Percentiles rank a stretch among this genome's conserved stretches.
phyloP scores from a whole-genome alignment of 1,140 invertebrate genomes.

The Dryas iulia region DNA sequence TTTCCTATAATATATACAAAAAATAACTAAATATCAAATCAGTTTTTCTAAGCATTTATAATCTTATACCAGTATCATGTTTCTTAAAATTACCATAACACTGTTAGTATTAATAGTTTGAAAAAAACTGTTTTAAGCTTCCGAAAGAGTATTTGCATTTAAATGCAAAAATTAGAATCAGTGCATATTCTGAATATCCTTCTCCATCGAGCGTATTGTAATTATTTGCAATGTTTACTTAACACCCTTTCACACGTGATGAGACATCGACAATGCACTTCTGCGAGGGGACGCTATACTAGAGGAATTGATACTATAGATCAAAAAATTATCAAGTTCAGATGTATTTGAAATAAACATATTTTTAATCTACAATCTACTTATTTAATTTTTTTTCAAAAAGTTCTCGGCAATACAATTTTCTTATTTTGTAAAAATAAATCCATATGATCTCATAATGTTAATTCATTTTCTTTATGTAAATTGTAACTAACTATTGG shows the following conservation, averaged over 20 bases:
- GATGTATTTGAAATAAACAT: not conserved
- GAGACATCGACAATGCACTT: slow-evolving; percentile 66
- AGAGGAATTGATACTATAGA: slow-evolving; percentile 20
- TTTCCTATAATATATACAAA: not conserved
- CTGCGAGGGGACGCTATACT: slow-evolving; percentile 51
- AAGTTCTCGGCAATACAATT: too few species aligned
- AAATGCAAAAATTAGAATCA: slow-evolving; percentile 69
- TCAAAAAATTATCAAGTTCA: slow-evolving; percentile 29
- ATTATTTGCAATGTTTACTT: slow-evolving; percentile 82
- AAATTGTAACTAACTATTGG: too few species aligned
- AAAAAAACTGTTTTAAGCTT: slow-evolving; percentile 54
- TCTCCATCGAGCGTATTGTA: slow-evolving; percentile 61
- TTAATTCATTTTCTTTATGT: too few species aligned
- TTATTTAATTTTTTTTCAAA: not conserved
- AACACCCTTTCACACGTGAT: slow-evolving; percentile 81
- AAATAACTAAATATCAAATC: slow-evolving; percentile 20
- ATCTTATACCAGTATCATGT: slow-evolving; percentile 78
- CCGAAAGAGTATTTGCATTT: slow-evolving; percentile 63
- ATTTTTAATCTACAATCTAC: not conserved
- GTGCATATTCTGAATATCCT: slow-evolving; percentile 52
- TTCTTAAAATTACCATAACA: slow-evolving; percentile 73
- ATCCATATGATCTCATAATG: too few species aligned
- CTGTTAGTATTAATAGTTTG: slow-evolving; percentile 52
- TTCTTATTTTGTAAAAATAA: too few species aligned
- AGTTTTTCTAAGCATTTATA: slow-evolving; percentile 57